Evolutionary conservation across 2,113 vertebrate genomes (phyloP).

Genomic region (Mellivora capensis): DNA sequence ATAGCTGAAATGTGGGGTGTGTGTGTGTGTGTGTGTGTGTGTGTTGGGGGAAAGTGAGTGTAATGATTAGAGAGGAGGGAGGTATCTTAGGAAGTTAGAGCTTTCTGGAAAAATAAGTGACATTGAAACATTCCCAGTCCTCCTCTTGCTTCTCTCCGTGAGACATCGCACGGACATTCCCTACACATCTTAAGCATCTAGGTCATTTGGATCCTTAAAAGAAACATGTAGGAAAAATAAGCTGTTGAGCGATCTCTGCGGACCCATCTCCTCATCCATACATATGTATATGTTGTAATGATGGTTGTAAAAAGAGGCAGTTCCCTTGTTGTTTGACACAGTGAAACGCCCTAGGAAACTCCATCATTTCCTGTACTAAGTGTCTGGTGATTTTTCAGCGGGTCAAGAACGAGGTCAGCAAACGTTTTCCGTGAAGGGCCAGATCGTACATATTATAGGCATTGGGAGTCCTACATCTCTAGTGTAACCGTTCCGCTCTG

Average conservation of each 20-base stretch:
- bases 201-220: neutral
- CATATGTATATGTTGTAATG: neutral
- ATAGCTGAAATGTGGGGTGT: neutral
- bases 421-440: neutral
- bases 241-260: neutral
- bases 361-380: neutral
- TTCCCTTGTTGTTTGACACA: constrained; percentile 31
- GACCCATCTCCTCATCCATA: neutral
- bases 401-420: neutral
- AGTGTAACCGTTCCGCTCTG: neutral
- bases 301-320: neutral
- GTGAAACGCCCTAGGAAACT: neutral
- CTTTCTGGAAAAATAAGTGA: neutral
- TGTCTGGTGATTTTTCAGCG: neutral
- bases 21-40: no score
- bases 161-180: neutral
- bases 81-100: neutral
- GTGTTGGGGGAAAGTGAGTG: neutral
- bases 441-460: neutral
- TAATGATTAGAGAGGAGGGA: neutral
- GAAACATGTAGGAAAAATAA: neutral
- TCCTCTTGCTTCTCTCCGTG: neutral
- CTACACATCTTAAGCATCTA: neutral
- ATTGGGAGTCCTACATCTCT: neutral
- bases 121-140: neutral